phyloP scores from a whole-genome alignment of 2,797 vertebrate species.

The Atherinosoma microstoma region DNA sequence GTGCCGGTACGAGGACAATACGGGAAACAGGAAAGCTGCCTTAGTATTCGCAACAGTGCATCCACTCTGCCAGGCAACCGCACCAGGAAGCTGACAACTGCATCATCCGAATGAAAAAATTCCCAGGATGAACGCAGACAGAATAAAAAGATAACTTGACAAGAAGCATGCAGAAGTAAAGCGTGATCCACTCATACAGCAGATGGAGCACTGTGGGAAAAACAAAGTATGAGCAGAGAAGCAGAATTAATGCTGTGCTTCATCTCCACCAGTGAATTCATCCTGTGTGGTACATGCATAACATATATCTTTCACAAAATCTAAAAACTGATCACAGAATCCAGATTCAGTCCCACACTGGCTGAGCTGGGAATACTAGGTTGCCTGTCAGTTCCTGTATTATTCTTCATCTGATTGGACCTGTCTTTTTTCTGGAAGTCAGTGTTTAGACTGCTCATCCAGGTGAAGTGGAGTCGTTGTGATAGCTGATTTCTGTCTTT shows the following conservation, averaged over 20 bases:
- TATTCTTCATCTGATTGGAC: too few relatives aligned
- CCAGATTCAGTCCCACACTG: conserved; percentile 6
- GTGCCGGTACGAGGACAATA: conserved; percentile 31
- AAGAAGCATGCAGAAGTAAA: conserved; percentile 15
- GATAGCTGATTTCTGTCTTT: neutral
- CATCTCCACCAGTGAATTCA: neutral
- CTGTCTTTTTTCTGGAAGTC: too few relatives aligned
- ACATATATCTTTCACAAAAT: too few relatives aligned
- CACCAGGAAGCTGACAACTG: conserved; percentile 36
- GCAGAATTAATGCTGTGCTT: conserved; percentile 50
- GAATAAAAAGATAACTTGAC: conserved; percentile 39
- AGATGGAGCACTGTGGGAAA: conserved; percentile 21
- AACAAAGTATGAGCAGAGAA: conserved; percentile 30
- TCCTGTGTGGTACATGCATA: too few relatives aligned
- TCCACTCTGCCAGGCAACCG: conserved; percentile 32
- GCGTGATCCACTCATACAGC: neutral
- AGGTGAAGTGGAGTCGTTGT: neutral
- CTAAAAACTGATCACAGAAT: conserved; percentile 38
- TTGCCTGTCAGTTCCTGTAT: too few relatives aligned
- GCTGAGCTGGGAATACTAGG: too few relatives aligned
- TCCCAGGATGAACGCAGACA: conserved; percentile 13
- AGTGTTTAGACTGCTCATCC: neutral
- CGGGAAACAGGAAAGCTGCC: conserved; percentile 35
- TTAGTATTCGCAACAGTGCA: conserved; percentile 57
- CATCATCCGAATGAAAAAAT: conserved; percentile 6